These are phyloP conservation scores for Coremacera marginata DNA, from an alignment of 2,888 invertebrate species.

Conservation along the genomic window DNA sequence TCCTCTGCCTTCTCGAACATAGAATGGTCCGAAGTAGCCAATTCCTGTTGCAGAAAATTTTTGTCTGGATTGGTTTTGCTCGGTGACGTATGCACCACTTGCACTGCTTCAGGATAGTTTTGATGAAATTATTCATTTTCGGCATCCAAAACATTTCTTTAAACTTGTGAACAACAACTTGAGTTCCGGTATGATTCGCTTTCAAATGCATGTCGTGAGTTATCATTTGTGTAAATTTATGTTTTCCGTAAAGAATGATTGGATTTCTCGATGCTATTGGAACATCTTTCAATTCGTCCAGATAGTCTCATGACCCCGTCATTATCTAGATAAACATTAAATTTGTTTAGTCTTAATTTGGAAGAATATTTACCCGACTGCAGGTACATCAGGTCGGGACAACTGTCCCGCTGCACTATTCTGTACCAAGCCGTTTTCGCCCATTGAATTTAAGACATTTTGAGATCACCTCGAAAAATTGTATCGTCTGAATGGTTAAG, in stretches of 20 bases:
- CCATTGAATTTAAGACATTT: background rate
- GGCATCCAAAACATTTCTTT: conserved; percentile 19
- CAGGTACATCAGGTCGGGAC: background rate
- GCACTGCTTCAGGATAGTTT: conserved; percentile 31
- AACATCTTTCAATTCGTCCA: conserved; percentile 7
- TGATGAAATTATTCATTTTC: conserved; percentile 13
- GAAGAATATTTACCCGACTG: background rate
- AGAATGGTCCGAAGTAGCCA: conserved; percentile 52
- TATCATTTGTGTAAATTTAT: conserved; percentile 1
- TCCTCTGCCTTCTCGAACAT: conserved; percentile 25
- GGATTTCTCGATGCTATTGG: background rate
- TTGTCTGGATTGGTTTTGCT: conserved; percentile 41
- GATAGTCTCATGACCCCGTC: background rate
- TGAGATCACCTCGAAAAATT: background rate
- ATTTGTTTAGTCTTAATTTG: background rate
- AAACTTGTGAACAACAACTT: conserved; percentile 6
- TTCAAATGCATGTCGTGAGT: conserved; percentile 8
- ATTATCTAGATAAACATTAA: background rate
- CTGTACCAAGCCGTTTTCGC: background rate
- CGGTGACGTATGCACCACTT: conserved; percentile 32
- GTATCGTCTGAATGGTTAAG: background rate
- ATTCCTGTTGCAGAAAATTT: conserved; percentile 51
- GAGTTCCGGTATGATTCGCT: conserved; percentile 6
- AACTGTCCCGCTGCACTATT: background rate
- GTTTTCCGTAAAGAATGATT: background rate